Evolutionary conservation across 2,113 vertebrate species (phyloP).

Genomic region (Pluvialis apricaria): DNA sequence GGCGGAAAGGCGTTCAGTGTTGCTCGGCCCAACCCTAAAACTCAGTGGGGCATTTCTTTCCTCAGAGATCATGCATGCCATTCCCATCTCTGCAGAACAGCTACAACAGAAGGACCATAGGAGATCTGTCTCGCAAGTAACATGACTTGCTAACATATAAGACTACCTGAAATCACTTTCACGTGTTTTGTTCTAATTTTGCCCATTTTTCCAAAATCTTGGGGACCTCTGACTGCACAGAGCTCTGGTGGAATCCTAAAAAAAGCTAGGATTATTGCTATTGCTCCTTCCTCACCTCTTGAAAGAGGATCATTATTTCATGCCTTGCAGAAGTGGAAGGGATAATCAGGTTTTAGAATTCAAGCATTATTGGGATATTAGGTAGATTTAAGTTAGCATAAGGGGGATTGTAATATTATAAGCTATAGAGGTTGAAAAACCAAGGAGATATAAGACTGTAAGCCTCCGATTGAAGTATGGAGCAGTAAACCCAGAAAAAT

Average conservation of each 20-base stretch:
- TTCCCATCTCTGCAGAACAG: neutral
- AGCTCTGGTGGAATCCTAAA: neutral
- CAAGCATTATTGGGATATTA: slow-evolving; percentile 45
- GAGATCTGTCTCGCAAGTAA: neutral
- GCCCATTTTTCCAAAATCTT: neutral
- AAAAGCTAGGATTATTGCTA: neutral
- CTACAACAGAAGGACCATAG: neutral
- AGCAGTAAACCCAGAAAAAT: neutral
- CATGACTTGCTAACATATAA: neutral
- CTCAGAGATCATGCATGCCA: neutral
- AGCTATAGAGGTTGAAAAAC: neutral
- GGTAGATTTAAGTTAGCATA: slow-evolving; percentile 45
- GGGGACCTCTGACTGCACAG: neutral
- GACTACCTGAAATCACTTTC: neutral
- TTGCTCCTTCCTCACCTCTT: slow-evolving; percentile 18
- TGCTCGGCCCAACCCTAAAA: neutral
- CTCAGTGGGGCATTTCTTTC: neutral
- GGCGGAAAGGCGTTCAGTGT: neutral
- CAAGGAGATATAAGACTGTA: neutral
- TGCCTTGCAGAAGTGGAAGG: slow-evolving; percentile 21
- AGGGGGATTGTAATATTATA: slow-evolving; percentile 25
- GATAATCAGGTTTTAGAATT: slow-evolving; percentile 61
- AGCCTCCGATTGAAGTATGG: neutral
- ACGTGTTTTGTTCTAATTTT: neutral
- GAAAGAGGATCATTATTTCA: slow-evolving; percentile 43